Evolutionary conservation across 1,140 invertebrate genomes (phyloP).

Genomic region (Drosophila murphyi): DNA sequence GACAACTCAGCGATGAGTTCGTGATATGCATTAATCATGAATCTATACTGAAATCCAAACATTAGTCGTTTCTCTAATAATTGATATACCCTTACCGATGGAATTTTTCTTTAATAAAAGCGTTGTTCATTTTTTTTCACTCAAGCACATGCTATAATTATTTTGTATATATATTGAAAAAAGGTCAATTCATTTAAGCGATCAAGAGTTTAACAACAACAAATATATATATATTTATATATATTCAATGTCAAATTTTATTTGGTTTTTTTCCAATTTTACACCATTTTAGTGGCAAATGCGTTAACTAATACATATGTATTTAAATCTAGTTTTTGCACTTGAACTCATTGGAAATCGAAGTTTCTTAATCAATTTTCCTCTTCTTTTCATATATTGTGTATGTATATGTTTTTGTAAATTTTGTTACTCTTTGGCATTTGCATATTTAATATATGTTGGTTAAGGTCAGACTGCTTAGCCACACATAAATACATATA

Average conservation of each 20-base stretch:
- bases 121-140: not conserved
- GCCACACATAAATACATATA: constrained; percentile 1
- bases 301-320: not conserved
- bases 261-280: not conserved
- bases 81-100: too few relatives aligned
- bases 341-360: not conserved
- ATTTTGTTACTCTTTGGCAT: constrained; percentile 8
- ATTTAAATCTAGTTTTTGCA: not conserved
- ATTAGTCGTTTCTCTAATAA: not conserved
- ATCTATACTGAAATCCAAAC: not conserved
- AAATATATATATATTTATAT: not conserved
- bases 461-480: constrained; percentile 21
- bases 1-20: constrained; percentile 9
- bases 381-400: not conserved
- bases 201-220: constrained; percentile 1
- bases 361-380: not conserved
- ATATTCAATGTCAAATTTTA: not conserved
- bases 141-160: not conserved
- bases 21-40: constrained; percentile 25
- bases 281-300: not conserved
- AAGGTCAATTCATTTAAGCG: not conserved
- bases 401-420: not conserved
- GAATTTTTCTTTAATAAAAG: too few relatives aligned
- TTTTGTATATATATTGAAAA: not conserved
- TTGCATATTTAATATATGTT: constrained; percentile 10